Evolutionary conservation across 2,113 vertebrate species (phyloP).

Genomic region (Heterotilapia buettikoferi): DNA sequence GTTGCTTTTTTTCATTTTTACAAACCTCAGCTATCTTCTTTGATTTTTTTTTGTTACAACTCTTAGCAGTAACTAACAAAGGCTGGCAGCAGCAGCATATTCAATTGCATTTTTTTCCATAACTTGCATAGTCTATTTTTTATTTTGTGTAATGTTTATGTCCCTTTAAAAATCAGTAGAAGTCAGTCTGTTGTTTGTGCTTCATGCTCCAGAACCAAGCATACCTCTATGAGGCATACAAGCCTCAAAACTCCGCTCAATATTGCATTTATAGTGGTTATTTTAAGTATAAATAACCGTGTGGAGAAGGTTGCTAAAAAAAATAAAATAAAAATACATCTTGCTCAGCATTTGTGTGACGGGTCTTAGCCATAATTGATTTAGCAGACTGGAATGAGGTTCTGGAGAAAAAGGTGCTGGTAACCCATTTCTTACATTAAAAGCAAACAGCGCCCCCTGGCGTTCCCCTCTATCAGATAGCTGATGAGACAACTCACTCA

Average conservation of each 20-base stretch:
- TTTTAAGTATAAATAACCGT: neutral
- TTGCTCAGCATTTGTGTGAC: neutral
- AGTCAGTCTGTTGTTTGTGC: neutral
- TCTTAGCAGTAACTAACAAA: neutral
- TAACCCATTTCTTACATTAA: neutral
- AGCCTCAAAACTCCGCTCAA: neutral
- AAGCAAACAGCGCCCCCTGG: constrained; percentile 31
- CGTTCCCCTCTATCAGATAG: neutral
- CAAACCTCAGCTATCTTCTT: neutral
- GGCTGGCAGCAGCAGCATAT: neutral
- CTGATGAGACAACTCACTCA: neutral
- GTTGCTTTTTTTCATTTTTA: neutral
- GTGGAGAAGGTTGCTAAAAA: neutral
- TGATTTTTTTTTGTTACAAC: neutral
- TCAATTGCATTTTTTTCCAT: neutral
- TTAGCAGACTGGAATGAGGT: neutral
- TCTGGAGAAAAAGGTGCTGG: neutral
- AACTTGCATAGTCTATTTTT: neutral
- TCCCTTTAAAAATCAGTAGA: neutral
- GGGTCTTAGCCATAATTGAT: neutral
- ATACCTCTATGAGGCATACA: neutral
- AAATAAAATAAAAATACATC: neutral
- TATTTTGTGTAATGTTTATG: neutral
- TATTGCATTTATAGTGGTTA: neutral
- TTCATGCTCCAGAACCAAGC: neutral